Conservation (phyloP, 2,888 invertebrate species). For the Kryphioiulus occultus region DNA sequence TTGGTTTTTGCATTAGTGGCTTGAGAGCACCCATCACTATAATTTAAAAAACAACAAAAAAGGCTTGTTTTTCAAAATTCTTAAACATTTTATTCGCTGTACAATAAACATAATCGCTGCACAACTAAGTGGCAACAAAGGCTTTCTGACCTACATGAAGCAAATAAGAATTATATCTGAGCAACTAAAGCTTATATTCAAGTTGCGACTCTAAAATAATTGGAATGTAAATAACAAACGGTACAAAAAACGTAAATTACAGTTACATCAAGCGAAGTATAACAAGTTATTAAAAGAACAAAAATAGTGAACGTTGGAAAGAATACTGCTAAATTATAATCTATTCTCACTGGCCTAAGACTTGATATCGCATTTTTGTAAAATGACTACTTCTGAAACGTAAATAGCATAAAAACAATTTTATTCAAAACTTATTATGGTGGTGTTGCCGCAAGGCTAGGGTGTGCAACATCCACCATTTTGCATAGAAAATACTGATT, state of each 20-base stretch:
- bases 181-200: background rate
- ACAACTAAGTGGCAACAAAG: background rate
- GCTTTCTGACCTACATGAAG: constrained; percentile 11
- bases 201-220: background rate
- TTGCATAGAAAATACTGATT: constrained; percentile 23
- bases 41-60: background rate
- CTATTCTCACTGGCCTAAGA: constrained; percentile 8
- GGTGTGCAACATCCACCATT: background rate
- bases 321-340: constrained; percentile 1
- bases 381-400: background rate
- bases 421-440: background rate
- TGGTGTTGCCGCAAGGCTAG: background rate
- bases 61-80: background rate
- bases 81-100: background rate
- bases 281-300: constrained; percentile 14
- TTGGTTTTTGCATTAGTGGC: background rate
- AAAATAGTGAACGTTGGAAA: background rate
- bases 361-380: background rate
- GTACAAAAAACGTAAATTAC: background rate
- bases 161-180: background rate
- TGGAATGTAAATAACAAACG: constrained; percentile 23
- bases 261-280: background rate
- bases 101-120: background rate
- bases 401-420: background rate
- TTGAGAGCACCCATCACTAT: background rate